Evolutionary conservation across 2,888 invertebrate genomes (phyloP).

Genomic region (Chrysolina oricalcia): DNA sequence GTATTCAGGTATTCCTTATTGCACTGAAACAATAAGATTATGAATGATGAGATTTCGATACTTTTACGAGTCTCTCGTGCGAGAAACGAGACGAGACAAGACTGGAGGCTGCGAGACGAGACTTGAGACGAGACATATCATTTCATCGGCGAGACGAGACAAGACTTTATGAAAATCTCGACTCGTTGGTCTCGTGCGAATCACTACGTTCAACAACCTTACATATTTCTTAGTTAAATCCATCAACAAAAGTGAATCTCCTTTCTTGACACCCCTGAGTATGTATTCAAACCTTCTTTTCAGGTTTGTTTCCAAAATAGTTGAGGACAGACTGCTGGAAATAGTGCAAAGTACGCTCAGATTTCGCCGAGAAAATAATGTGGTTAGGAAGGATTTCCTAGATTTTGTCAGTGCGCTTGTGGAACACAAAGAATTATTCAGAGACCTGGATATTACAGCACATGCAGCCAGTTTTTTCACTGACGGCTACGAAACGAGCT

Average conservation of each 20-base stretch:
- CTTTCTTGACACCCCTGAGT: neutral
- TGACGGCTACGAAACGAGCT: slow-evolving; percentile 73
- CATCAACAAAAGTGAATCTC: neutral
- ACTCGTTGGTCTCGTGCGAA: no score
- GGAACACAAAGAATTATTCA: slow-evolving; percentile 43
- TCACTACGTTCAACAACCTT: no score
- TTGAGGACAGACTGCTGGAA: slow-evolving; percentile 66
- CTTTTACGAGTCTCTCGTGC: no score
- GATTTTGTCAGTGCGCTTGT: slow-evolving; percentile 68
- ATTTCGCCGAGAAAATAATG: slow-evolving; percentile 66
- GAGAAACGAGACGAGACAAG: no score
- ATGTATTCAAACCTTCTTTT: neutral
- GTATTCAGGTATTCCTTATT: no score
- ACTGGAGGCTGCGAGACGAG: no score
- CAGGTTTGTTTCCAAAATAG: slow-evolving; percentile 64
- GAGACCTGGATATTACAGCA: slow-evolving; percentile 72
- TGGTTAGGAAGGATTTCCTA: slow-evolving; percentile 70
- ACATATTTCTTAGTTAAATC: no score
- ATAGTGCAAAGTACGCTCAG: slow-evolving; percentile 66
- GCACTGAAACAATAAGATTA: no score
- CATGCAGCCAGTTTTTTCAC: slow-evolving; percentile 75
- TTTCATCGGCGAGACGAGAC: no score
- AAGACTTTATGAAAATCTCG: no score
- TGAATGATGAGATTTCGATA: no score
- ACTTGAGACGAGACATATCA: no score